Base-by-base conservation (phyloP, 1,140 invertebrate genomes). In the Drosophila ogumai region DNA sequence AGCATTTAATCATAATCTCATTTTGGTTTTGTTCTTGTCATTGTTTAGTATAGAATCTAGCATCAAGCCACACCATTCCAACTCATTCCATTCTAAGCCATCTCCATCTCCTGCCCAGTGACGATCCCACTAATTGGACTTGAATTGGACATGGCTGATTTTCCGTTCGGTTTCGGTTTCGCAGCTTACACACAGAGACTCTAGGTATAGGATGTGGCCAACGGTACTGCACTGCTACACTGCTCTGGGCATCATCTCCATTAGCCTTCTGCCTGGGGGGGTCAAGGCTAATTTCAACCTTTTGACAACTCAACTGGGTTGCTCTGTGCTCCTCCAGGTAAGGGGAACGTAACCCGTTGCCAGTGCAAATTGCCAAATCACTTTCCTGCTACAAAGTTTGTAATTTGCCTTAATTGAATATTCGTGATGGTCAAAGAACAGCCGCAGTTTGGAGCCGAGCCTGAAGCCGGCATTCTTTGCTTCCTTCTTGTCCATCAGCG, bases 321-420 rank as follows among this genome's bases (percentile, higher is more conserved):
- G 28, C 15, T 17, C 60, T 17, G 47, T 17, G 47, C 32, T 32
- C 52, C 43, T 36, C 19, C 9, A 31, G 13, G n/a, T 28, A 28
- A 28, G 25, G 25, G 25, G 25, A 25, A 25, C 25, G 25, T 28
- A 28, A 28, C 25, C 25, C 25, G 25, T 10, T 32, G 46, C 15
- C 55, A 49, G 49, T 73, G 67, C 52, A 77, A 81, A 82, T 81
- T 68, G 15, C 74, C 79, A 60, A 82, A 87, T 87, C 84, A 87
- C 82, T 87, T 87, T 87, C 84, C 49, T 74, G 80, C 80, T 60
- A 68, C 77, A 84, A 71, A 84, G 61, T 77, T 87, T 87, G 84
- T 87, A 87, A 87, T 87, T 87, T 88, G 80, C 60, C 84, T 80
- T 87, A 88, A 87, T 87, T 87, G 84, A 87, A 87, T 88, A 71